phyloP scores from a whole-genome alignment of 1,140 invertebrate species.

The Acarapis woodi region DNA sequence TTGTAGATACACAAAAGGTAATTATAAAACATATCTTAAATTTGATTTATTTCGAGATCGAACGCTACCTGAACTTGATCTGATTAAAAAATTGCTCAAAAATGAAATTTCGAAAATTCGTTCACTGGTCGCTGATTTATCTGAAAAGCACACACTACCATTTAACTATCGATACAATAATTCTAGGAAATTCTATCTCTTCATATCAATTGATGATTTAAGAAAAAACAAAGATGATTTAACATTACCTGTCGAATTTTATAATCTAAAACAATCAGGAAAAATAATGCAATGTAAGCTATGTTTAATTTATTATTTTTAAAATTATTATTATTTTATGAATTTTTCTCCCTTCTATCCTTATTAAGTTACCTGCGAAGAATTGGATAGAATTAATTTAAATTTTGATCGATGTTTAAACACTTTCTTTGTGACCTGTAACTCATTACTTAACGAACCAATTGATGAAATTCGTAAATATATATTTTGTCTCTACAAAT shows the following conservation, averaged over 20 bases:
- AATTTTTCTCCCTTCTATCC: too few relatives aligned
- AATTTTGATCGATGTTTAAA: neutral
- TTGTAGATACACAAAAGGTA: constrained; percentile 33
- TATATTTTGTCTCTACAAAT: constrained; percentile 39
- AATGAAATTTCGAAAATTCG: constrained; percentile 22
- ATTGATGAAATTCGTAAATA: constrained; percentile 26
- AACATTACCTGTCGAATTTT: constrained; percentile 30
- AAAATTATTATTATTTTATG: too few relatives aligned
- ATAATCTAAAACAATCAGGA: constrained; percentile 30
- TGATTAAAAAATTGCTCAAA: too few relatives aligned
- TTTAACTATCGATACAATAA: neutral
- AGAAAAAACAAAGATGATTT: constrained; percentile 11
- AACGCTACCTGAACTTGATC: neutral
- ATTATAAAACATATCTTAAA: constrained; percentile 32
- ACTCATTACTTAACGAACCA: constrained; percentile 21
- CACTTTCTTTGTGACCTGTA: constrained; percentile 5
- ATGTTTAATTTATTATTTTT: too few relatives aligned
- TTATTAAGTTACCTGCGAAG: constrained; percentile 51
- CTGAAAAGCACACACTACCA: constrained; percentile 20
- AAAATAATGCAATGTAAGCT: constrained; percentile 30
- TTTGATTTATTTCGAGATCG: too few relatives aligned
- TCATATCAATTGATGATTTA: constrained; percentile 37
- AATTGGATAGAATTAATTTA: constrained; percentile 23
- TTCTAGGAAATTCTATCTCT: constrained; percentile 30
- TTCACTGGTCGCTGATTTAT: constrained; percentile 46